Base-by-base conservation (phyloP, 2,888 invertebrate genomes). In the Drosophila peninsularis region DNA sequence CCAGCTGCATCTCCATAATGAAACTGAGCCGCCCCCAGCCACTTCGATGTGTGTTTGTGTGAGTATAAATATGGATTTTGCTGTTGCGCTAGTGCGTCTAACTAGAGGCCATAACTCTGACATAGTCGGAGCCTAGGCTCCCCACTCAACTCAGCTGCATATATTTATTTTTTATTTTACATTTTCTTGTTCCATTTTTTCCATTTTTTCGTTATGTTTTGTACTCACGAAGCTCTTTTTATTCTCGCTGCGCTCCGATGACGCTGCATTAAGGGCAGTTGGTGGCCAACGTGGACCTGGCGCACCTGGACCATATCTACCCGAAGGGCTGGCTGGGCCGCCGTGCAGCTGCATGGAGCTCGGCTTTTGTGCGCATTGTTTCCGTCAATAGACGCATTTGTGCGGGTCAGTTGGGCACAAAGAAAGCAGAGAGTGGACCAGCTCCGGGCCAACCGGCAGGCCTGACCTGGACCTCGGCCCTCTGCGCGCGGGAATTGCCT, bases 321-420 rank as follows among this genome's bases (percentile, higher is more conserved):
- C 61, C 53, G 19, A n/a, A 36, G n/a, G 41, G 54, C 10, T 11
- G n/a, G n/a, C 24, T 24, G 24, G 24, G 24, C 4, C 24, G 17
- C 21, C 42, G 45, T 37, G 30, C 49, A 47, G 54, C 62, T 52
- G 57, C 66, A 34, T 67, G 36, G 55, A 55, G 63, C 58, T 55
- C n/a, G 61, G 72, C 83, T 71, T 85, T 82, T 85, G 77, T 85
- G 72, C 71, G 88, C 86, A 83, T 83, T 88, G 83, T 83, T 83
- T 85, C 71, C 77, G 83, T 88, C 88, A 83, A 83, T 83, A 80
- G 88, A 85, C 86, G 83, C 83, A 83, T 83, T 83, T 88, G 86
- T 83, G 88, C 88, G 83, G 83, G 88, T 88, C 88, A 83, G 83
- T 82, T 83, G 77, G 77, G 71, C 65, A 82, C 74, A 82, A 69